Evolutionary conservation across 2,888 invertebrate species (phyloP).

Genomic region (Shargacucullia verbasci): DNA sequence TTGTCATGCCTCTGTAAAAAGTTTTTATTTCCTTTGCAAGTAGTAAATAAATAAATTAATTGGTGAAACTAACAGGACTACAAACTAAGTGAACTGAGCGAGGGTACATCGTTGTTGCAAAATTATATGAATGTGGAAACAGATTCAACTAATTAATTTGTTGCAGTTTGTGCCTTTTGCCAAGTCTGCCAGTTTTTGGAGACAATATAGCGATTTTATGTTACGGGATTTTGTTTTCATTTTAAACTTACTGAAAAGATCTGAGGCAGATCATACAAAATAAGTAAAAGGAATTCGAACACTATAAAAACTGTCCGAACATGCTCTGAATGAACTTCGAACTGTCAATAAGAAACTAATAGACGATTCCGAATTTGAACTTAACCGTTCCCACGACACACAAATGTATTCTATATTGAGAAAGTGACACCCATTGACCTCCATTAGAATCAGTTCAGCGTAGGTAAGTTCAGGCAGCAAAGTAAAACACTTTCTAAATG

Average conservation of each 20-base stretch:
- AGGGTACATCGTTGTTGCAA: constrained; percentile 3
- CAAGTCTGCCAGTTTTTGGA: no score
- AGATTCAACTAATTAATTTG: no score
- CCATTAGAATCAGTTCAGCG: constrained; percentile 20
- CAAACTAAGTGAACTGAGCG: background rate
- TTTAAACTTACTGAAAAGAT: no score
- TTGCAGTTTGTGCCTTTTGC: background rate
- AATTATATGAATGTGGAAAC: background rate
- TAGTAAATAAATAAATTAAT: constrained; percentile 19
- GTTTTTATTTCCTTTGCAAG: constrained; percentile 8
- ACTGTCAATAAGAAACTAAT: background rate
- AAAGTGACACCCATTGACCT: constrained; percentile 33
- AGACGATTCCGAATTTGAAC: no score
- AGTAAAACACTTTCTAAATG: constrained; percentile 59
- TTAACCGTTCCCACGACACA: background rate
- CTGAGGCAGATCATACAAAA: no score
- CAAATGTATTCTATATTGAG: constrained; percentile 10
- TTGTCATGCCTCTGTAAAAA: constrained; percentile 4
- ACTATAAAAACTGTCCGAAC: no score
- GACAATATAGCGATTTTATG: no score
- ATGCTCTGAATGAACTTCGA: background rate
- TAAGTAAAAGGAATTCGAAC: no score
- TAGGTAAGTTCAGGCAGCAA: constrained; percentile 24
- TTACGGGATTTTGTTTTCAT: no score
- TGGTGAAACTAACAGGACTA: background rate